Conservation (phyloP, 1,140 invertebrate genomes). For the Theocolax elegans region DNA sequence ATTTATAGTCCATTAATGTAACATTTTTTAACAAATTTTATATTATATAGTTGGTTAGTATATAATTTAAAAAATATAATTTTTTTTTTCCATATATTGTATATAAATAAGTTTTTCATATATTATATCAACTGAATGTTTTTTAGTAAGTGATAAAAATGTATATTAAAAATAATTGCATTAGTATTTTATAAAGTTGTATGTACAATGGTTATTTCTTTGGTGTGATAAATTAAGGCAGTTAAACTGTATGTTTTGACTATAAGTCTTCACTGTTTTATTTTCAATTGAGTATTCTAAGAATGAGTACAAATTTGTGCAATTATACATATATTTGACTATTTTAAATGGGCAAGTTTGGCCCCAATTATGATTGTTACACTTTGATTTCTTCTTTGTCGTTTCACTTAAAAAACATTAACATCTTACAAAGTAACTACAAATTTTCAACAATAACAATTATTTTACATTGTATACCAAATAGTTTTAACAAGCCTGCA, state of each 20-base stretch:
- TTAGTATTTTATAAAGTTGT: conserved; percentile 13
- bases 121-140: conserved; percentile 3
- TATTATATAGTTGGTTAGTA: background rate
- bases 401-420: conserved; percentile 29
- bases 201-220: conserved; percentile 23
- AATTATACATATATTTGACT: conserved; percentile 35
- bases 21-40: conserved; percentile 13
- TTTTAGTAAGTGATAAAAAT: conserved; percentile 11
- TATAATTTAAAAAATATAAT: conserved; percentile 1
- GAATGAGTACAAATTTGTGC: conserved; percentile 47
- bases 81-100: conserved; percentile 1
- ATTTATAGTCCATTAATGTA: conserved; percentile 1
- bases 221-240: conserved; percentile 38
- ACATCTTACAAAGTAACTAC: conserved; percentile 38
- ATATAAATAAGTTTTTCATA: no score
- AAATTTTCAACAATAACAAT: conserved; percentile 43
- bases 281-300: conserved; percentile 51
- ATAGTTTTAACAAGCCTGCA: conserved; percentile 23
- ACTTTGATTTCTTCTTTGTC: conserved; percentile 17
- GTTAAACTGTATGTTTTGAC: conserved; percentile 33
- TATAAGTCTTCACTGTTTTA: conserved; percentile 44
- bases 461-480: conserved; percentile 38
- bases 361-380: conserved; percentile 23
- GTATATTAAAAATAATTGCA: background rate
- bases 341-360: conserved; percentile 36